These are phyloP conservation scores for Podotricha telesiphe DNA, from an alignment of 2,888 invertebrate genomes.

Conservation along the genomic window DNA sequence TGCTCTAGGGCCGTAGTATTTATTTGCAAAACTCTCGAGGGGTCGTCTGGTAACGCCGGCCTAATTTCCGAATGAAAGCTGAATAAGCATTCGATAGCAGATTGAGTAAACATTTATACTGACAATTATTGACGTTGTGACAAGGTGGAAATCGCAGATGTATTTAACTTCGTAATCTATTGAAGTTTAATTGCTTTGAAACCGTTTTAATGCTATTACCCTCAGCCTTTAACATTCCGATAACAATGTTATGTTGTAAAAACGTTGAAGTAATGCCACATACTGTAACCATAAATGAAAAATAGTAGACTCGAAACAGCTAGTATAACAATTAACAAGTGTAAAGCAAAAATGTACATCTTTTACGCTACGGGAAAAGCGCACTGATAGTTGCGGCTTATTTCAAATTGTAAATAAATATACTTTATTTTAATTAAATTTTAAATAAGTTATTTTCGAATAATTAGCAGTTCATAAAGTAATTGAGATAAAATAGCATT, in stretches of 20 bases:
- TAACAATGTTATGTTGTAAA: not conserved
- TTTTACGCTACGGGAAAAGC: no score
- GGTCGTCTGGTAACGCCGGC: slow-evolving; percentile 59
- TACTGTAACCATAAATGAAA: not conserved
- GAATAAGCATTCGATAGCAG: slow-evolving; percentile 70
- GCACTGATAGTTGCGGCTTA: no score
- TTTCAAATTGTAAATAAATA: no score
- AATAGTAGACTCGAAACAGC: no score
- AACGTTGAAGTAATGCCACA: not conserved
- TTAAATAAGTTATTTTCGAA: no score
- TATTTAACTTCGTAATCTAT: slow-evolving; percentile 32
- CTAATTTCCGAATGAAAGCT: slow-evolving; percentile 71
- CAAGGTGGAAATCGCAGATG: slow-evolving; percentile 37
- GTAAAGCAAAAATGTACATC: no score
- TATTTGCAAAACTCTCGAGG: slow-evolving; percentile 74
- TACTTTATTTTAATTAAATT: no score
- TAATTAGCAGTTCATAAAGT: no score
- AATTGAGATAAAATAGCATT: not conserved
- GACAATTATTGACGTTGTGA: slow-evolving; percentile 51
- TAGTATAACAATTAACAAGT: no score
- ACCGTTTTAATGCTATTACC: not conserved
- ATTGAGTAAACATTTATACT: slow-evolving; percentile 60
- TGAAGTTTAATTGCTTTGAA: slow-evolving; percentile 19
- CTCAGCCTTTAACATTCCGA: not conserved
- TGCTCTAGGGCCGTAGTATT: slow-evolving; percentile 67